Evolutionary conservation across 2,888 invertebrate genomes (phyloP).

Genomic region (Stenoptilia bipunctidactyla): DNA sequence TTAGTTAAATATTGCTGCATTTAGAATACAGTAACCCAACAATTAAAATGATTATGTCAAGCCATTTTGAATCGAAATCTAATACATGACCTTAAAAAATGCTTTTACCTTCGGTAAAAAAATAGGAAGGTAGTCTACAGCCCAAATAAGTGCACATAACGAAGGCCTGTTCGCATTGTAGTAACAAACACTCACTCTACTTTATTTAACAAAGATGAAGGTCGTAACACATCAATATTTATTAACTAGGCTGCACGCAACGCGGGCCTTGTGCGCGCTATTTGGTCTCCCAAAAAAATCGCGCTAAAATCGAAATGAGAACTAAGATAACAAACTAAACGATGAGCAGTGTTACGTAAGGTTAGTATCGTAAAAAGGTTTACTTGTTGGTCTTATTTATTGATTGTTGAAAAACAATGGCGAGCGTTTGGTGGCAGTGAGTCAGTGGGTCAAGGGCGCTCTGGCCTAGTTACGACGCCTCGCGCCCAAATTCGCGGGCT

Average conservation of each 20-base stretch:
- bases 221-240: conserved; percentile 37
- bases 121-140: no score
- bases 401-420: conserved; percentile 70
- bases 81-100: no score
- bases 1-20: no score
- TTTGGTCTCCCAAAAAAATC: conserved; percentile 31
- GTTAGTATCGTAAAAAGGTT: conserved; percentile 48
- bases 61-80: no score
- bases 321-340: conserved; percentile 25
- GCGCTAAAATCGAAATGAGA: conserved; percentile 32
- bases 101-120: no score
- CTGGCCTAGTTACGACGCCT: conserved; percentile 59
- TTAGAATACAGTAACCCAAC: no score
- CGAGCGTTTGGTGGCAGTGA: conserved; percentile 61
- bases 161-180: conserved; percentile 15
- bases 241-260: conserved; percentile 26
- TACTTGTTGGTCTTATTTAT: conserved; percentile 63
- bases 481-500: conserved; percentile 64
- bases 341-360: conserved; percentile 56
- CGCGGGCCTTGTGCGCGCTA: conserved; percentile 16
- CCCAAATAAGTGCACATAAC: no score
- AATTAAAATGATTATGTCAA: no score
- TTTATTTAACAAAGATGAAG: conserved; percentile 31
- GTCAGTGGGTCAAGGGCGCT: conserved; percentile 67
- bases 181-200: conserved; percentile 27